A percentile compares a stretch with the other conserved stretches of the same genome.
These are phyloP conservation scores for Hydrotaea cyrtoneurina DNA, from an alignment of 2,888 invertebrate species.

Conservation along the genomic window DNA sequence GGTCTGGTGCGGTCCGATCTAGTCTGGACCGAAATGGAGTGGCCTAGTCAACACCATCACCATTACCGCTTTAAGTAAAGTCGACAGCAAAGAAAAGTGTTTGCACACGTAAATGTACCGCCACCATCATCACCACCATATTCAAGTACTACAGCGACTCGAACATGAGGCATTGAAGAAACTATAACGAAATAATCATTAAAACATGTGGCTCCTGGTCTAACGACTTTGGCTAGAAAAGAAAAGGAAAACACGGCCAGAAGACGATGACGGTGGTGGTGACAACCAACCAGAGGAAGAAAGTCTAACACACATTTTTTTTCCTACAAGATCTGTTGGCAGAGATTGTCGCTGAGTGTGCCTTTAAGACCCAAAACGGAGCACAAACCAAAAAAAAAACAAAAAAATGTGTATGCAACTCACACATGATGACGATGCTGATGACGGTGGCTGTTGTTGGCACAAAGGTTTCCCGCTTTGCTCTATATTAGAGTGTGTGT, in stretches of 20 bases:
- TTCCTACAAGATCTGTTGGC: background rate
- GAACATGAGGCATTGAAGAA: conserved; percentile 15
- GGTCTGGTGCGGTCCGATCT: background rate
- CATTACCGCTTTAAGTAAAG: background rate
- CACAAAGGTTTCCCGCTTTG: background rate
- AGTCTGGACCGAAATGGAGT: background rate
- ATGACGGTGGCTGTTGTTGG: background rate
- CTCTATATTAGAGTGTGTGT: background rate
- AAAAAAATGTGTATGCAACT: conserved; percentile 27
- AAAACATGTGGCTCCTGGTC: conserved; percentile 60
- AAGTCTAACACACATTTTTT: conserved; percentile 48
- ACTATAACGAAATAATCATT: conserved; percentile 42
- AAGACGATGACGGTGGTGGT: background rate
- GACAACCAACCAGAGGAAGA: conserved; percentile 42
- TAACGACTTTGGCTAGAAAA: conserved; percentile 5
- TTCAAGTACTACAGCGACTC: background rate
- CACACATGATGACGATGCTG: background rate
- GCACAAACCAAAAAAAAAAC: background rate
- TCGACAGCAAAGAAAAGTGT: conserved; percentile 47
- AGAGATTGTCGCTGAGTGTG: background rate
- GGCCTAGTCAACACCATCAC: background rate
- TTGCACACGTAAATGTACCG: conserved; percentile 17
- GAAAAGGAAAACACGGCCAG: background rate
- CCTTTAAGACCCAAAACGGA: conserved; percentile 9
- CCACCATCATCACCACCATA: background rate